Base-by-base conservation (phyloP, 2,113 vertebrate genomes). In the Caranx melampygus region DNA sequence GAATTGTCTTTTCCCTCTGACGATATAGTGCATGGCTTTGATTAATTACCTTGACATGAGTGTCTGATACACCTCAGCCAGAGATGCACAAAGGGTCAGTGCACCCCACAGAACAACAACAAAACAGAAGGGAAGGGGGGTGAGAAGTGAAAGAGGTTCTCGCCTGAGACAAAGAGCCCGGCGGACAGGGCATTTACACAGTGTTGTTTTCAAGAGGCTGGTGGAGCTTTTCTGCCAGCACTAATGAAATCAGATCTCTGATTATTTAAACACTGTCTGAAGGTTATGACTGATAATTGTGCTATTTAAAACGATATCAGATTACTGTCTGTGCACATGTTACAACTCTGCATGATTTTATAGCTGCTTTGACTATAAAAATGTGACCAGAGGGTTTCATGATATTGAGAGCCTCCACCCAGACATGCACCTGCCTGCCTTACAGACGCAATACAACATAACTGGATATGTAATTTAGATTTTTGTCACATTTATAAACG, bases 231-330 rank as follows among this genome's bases (percentile, higher is more conserved):
- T 60, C 21, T 45, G 69, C 67, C 42, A 49, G 60, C 42, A 5
- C 78, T 79, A 73, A 86, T 84, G 68, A 78, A 81, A 86, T 87
- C 79, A 72, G 40, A 74, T 42, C 47, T 62, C 21, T 76, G 68
- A 78, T 90, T 81, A 80, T 84, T 78, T 34, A 63, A 79, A 66
- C 58, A 66, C 59, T 31, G 55, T 78, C 69, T 57, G 49, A 55
- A 61, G 51, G 15, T 64, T 61, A n/a, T 64, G 63, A 83, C 63
- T 66, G 68, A 73, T 33, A 21, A 60, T 40, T 82, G 58, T 13
- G 13, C 21, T 40, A 21, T 76, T 71, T 55, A 31, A 81, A 78
- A 79, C 67, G 26, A 35, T 60, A 78, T 83, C 59, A 68, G 35
- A 74, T 84, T 52, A 54, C 64, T 35, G 44, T 62, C 35, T 54